These are phyloP conservation scores for Halictus quadricinctus DNA, from an alignment of 2,888 invertebrate species.

Conservation along the genomic window DNA sequence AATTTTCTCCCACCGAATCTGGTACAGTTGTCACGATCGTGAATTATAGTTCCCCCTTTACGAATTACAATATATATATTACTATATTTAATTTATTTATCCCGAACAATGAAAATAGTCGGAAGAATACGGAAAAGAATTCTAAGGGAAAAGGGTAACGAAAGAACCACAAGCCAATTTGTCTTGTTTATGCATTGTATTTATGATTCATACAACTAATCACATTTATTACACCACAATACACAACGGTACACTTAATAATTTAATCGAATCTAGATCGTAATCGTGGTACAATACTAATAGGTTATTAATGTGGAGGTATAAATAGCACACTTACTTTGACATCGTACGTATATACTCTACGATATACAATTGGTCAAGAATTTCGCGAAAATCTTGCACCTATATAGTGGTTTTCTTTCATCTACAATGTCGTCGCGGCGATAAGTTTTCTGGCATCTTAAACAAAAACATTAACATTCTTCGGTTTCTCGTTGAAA, in stretches of 20 bases:
- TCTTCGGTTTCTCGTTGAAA: slow-evolving; percentile 22
- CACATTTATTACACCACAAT: slow-evolving; percentile 82
- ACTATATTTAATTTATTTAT: too few relatives aligned
- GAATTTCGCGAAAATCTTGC: slow-evolving; percentile 52
- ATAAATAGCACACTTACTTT: slow-evolving; percentile 80
- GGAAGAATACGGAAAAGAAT: neutral
- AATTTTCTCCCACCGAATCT: too few relatives aligned
- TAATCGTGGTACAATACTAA: slow-evolving; percentile 78
- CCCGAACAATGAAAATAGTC: neutral
- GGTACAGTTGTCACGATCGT: too few relatives aligned
- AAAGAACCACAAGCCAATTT: neutral
- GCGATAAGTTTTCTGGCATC: slow-evolving; percentile 28
- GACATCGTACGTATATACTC: slow-evolving; percentile 76
- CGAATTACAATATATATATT: too few relatives aligned
- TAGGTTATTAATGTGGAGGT: slow-evolving; percentile 76
- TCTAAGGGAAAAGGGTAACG: neutral
- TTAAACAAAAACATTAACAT: slow-evolving; percentile 9
- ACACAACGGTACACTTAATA: slow-evolving; percentile 82
- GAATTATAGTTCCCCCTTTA: too few relatives aligned
- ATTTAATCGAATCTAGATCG: slow-evolving; percentile 79
- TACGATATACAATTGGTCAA: slow-evolving; percentile 69
- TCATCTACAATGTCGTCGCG: slow-evolving; percentile 43
- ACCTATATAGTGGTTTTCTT: slow-evolving; percentile 36
- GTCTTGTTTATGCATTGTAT: slow-evolving; percentile 66
- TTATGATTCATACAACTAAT: slow-evolving; percentile 75